A percentile compares a stretch with the other conserved stretches of the same genome.
These are phyloP conservation scores for Mimas tiliae DNA, from an alignment of 2,888 invertebrate genomes.

Conservation along the genomic window DNA sequence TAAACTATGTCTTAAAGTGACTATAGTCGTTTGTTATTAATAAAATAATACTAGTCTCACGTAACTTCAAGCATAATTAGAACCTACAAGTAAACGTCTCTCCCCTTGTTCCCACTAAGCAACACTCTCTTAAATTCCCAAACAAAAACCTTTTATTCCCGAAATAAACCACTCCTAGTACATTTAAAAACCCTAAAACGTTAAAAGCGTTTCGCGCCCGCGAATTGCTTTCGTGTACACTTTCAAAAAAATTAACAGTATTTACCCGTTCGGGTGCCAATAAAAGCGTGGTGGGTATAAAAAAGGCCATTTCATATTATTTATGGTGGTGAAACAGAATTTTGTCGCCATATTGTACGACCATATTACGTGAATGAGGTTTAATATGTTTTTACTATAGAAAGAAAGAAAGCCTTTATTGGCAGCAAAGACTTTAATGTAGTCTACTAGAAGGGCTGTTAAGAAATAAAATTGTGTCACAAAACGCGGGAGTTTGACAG, in stretches of 20 bases:
- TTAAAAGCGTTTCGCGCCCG: constrained; percentile 1
- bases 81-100: no score
- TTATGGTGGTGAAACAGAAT: constrained; percentile 14
- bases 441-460: no score
- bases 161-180: background rate
- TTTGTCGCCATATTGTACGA: constrained; percentile 18
- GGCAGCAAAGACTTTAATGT: no score
- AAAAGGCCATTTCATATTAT: constrained; percentile 13
- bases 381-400: constrained; percentile 10
- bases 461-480: no score
- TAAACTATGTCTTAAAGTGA: no score
- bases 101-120: no score
- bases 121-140: background rate
- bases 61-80: no score
- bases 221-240: constrained; percentile 2
- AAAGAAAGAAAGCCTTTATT: no score
- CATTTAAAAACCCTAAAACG: constrained; percentile 2
- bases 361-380: constrained; percentile 6
- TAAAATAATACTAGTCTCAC: no score
- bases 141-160: background rate
- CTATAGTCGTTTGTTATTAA: no score
- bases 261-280: constrained; percentile 17
- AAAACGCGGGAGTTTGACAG: no score
- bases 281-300: constrained; percentile 10
- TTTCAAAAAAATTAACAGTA: constrained; percentile 12